Evolutionary conservation across 1,140 invertebrate species (phyloP).

Genomic region (Carcinoscorpius rotundicauda): DNA sequence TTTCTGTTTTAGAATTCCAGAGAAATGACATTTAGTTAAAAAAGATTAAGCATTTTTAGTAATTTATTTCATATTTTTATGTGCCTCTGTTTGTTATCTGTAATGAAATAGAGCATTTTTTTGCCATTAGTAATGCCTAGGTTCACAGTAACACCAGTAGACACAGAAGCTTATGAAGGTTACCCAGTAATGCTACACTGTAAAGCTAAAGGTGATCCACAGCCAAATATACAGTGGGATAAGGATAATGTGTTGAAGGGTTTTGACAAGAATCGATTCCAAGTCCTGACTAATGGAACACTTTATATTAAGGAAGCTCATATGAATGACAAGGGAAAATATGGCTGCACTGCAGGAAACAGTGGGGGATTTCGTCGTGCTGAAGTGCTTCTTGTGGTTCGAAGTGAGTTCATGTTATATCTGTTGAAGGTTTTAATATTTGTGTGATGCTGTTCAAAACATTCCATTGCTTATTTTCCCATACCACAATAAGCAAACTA

Average conservation of each 20-base stretch:
- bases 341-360: slow-evolving; percentile 84
- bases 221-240: slow-evolving; percentile 81
- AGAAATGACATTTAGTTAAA: too few relatives aligned
- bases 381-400: slow-evolving; percentile 64
- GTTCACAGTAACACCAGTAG: slow-evolving; percentile 50
- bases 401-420: slow-evolving; percentile 10
- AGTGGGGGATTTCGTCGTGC: slow-evolving; percentile 71
- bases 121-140: slow-evolving; percentile 48
- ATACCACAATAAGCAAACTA: too few relatives aligned
- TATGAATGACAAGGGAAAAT: slow-evolving; percentile 65
- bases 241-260: slow-evolving; percentile 59
- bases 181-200: slow-evolving; percentile 65
- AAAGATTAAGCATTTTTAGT: too few relatives aligned
- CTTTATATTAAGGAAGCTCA: slow-evolving; percentile 63
- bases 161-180: slow-evolving; percentile 60
- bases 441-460: too few relatives aligned
- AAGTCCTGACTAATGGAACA: slow-evolving; percentile 68
- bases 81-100: too few relatives aligned
- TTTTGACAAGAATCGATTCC: slow-evolving; percentile 47
- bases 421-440: too few relatives aligned
- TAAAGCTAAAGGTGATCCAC: slow-evolving; percentile 69
- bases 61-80: too few relatives aligned
- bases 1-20: too few relatives aligned
- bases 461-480: too few relatives aligned
- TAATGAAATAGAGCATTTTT: too few relatives aligned